Conservation (phyloP, 2,113 vertebrate genomes). For the Gulo gulo region DNA sequence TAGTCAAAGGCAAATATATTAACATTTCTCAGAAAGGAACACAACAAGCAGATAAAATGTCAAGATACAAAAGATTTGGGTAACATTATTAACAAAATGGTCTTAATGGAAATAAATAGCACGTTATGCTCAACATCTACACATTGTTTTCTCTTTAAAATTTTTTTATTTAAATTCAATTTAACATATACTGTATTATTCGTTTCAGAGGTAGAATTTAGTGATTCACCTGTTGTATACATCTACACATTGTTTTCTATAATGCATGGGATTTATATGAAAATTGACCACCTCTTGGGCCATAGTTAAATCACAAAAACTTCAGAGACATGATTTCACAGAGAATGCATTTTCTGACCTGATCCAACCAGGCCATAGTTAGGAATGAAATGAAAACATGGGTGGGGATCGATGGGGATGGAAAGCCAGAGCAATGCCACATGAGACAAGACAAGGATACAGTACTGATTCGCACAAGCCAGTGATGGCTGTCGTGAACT, state of each 20-base stretch:
- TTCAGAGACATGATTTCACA: neutral
- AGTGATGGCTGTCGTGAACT: neutral
- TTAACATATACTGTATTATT: no score
- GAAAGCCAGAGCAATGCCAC: neutral
- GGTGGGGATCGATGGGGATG: neutral
- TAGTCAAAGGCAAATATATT: neutral
- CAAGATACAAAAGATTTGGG: neutral
- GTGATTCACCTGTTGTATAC: no score
- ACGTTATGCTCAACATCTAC: neutral
- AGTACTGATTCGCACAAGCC: neutral
- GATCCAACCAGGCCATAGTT: neutral
- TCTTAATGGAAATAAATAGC: neutral
- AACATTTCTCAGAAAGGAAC: neutral
- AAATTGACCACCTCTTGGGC: neutral
- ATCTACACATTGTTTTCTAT: neutral
- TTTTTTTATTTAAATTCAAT: neutral
- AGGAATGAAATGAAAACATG: neutral
- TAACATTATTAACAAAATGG: neutral
- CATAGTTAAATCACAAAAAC: neutral
- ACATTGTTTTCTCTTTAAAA: neutral
- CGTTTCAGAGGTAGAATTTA: no score
- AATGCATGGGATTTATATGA: neutral
- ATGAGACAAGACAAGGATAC: neutral
- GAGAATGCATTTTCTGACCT: neutral
- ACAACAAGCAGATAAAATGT: neutral